Evolutionary conservation across 2,797 vertebrate genomes (phyloP).

Genomic region (Hozukius guyotensis): DNA sequence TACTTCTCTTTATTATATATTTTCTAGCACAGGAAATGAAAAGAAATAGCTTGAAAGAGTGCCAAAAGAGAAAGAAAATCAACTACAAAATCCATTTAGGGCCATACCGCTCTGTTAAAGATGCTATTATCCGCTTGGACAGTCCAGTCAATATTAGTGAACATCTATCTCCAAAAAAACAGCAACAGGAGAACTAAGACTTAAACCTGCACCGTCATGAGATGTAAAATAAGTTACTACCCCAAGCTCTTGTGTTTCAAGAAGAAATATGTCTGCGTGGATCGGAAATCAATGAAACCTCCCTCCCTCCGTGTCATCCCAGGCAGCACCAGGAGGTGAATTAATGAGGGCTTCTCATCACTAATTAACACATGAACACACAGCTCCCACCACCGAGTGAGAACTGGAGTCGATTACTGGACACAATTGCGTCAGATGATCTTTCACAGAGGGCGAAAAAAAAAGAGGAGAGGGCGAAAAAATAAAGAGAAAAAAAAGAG

Average conservation of each 20-base stretch:
- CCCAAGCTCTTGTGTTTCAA: constrained; percentile 15
- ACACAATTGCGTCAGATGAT: constrained; percentile 19
- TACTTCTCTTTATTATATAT: not conserved
- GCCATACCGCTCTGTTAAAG: constrained; percentile 25
- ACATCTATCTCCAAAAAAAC: constrained; percentile 37
- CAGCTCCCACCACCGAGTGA: constrained; percentile 16
- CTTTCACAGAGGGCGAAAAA: not conserved
- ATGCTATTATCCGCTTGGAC: constrained; percentile 53
- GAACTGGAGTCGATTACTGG: constrained; percentile 21
- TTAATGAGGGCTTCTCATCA: constrained; percentile 54
- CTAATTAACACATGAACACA: constrained; percentile 69
- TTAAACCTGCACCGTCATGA: constrained; percentile 38
- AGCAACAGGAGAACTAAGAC: constrained; percentile 18
- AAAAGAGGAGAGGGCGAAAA: not conserved
- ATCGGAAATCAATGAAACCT: constrained; percentile 53
- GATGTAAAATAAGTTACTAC: constrained; percentile 33
- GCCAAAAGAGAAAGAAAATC: constrained; percentile 15
- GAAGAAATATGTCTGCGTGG: constrained; percentile 38
- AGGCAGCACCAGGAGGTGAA: constrained; percentile 9
- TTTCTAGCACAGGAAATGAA: constrained; percentile 23
- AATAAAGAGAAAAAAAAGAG: not conserved
- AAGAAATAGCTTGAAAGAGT: constrained; percentile 13
- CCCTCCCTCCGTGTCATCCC: constrained; percentile 15
- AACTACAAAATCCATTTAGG: constrained; percentile 22
- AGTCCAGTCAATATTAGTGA: constrained; percentile 40